These are phyloP conservation scores for Torymus aiolomorphi DNA, from an alignment of 2,888 invertebrate species.

Conservation along the genomic window DNA sequence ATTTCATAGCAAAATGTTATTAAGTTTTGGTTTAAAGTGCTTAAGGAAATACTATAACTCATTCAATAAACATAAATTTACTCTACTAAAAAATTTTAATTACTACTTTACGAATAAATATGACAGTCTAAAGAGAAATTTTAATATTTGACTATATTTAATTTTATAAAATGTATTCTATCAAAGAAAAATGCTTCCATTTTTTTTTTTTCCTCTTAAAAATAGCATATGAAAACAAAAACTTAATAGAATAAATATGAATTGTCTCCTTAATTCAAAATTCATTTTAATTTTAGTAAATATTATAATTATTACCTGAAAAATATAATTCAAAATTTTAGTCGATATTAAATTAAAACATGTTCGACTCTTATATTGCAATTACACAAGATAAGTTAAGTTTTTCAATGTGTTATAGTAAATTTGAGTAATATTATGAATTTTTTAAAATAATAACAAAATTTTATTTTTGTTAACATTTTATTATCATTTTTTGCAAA, in stretches of 20 bases:
- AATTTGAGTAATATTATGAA: constrained; percentile 21
- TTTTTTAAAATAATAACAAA: constrained; percentile 16
- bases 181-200: neutral
- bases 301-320: no score
- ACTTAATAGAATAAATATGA: neutral
- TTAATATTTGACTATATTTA: neutral
- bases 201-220: no score
- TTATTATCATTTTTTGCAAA: constrained; percentile 15
- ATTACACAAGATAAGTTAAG: neutral
- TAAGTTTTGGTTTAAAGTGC: no score
- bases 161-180: constrained; percentile 2
- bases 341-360: no score
- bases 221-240: neutral
- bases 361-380: constrained; percentile 1
- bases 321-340: no score
- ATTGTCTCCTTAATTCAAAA: constrained; percentile 11
- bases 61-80: no score
- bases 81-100: no score
- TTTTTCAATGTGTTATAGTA: constrained; percentile 29
- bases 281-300: no score
- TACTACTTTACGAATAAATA: no score
- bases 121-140: constrained; percentile 31
- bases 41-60: no score
- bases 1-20: no score
- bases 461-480: constrained; percentile 42